Evolutionary conservation across 1,140 invertebrate species (phyloP), one percentile per base, ranked within the genome.

Genomic region (Whitmania pigra): DNA sequence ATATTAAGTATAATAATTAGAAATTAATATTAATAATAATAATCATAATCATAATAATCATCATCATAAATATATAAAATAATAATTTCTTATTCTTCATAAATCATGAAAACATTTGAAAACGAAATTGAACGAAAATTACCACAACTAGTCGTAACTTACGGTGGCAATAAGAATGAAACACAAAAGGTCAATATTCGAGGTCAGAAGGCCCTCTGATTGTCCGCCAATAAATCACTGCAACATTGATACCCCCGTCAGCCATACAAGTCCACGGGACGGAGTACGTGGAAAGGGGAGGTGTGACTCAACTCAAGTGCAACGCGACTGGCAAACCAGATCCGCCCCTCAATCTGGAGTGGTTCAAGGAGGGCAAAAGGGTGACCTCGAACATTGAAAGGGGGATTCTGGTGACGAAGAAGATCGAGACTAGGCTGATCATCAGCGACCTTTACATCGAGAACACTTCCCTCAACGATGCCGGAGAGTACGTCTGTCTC

Each of bases 301-400:
- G 76, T 18, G 70, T 72, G 27, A 74, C 78, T 18, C 66, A 76
- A 25, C 73, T 79, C 20, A 55, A 76, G 43, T 79, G 78, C 70
- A 79, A 78, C 67, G 76, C 78, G 2, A 78, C 77, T 0, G 78
- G 78, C 15, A 75, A 74, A n/a, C 71, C 74, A 17, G 77, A 77
- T 27, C 75, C 78, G 6, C 78, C 78, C 18, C 77, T 77, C n/a
- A 76, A 79, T 70, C 72, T 79, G 4, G 76, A 78, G 60, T 79
- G 78, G 78, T 79, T 78, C 74, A 77, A 76, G 69, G 73, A 78
- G 66, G 78, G 78, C 0, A 70, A 76, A 66, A 75, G 75, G 72
- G 76, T 80, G 20, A 53, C 74, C 22, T 76, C 77, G 13, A 71
- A 73, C n/a, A 71, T 72, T 17, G 73, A 74, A 25, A 72, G 72